Base-by-base conservation (phyloP, 2,113 vertebrate genomes). In the Oenanthe oenanthe region DNA sequence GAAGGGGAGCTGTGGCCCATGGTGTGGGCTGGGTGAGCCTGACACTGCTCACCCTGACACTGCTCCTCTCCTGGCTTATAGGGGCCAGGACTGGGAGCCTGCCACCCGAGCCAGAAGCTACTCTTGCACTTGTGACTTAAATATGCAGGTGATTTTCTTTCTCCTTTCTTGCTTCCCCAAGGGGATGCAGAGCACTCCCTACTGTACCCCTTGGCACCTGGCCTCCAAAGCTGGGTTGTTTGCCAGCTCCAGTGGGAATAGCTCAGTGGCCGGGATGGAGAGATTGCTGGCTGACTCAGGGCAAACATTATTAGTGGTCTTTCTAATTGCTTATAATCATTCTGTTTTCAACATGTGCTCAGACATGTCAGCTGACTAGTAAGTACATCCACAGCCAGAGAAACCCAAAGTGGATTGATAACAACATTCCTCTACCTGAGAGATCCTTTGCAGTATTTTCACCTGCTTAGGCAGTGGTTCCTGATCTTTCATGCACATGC, bases 171-270 rank as follows among this genome's bases (percentile, higher is more conserved):
- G 22, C 48, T 47, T 65, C 40, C 17, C 29, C 31, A 31, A 42
- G 22, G 17, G 22, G 48, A 26, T 38, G 32, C 45, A 65, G 50
- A 29, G 31, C 26, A 22, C 32, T 75, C 53, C 48, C 22, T 54
- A 0, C 3, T 1, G 1, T 17, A 45, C 13, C 19, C 22, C 14
- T 50, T 5, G 11, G 40, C 3, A 9, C 38, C 26, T 2, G 3
- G 71, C 60, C 53, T 82, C 53, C 34, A 22, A 51, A 51, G 48
- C 62, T n/a, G 42, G 7, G 21, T 20, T 42, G 36, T 26, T 63
- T 10, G 8, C 45, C 54, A 70, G n/a, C 51, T 65, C 42, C 24
- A 18, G 50, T 36, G 58, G 53, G 48, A 85, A 50, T 32, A 75
- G 47, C 3, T 4, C n/a, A 7, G 36, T 36, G 51, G 10, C 53